Evolutionary conservation across 1,140 invertebrate species (phyloP), one percentile per base, ranked within the genome.

Genomic region (Ceratina japonica): DNA sequence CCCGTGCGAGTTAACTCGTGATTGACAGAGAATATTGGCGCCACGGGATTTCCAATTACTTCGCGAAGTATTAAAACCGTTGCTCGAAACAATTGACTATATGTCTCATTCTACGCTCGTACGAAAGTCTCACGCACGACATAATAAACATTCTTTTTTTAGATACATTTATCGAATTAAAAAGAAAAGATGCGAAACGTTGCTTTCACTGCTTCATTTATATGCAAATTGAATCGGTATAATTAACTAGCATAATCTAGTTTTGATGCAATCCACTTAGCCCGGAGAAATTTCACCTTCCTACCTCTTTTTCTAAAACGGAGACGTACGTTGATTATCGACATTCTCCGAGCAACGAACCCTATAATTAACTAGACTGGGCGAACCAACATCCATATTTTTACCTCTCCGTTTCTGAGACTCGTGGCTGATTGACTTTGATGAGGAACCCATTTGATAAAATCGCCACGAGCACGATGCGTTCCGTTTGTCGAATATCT

Each of bases 311-410:
- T 74, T 73, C 59, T 56, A 22, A 20, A 56, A 81, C 51, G 37
- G 27, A 58, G 22, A 8, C 52, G 31, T 79, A 63, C 13, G 24
- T 10, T 18, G 24, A 59, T 85, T 85, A 83, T 87, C 79, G 86
- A 76, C 85, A 79, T 65, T 81, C 75, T 61, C 63, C 71, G 75
- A 82, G 79, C 74, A 74, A 65, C 81, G 70, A 27, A 37, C 13
- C 78, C 4, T 81, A 87, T 86, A 89, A 89, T 89, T 89, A 89
- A 89, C 74, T 87, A 87, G 83, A 79, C 85, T 66, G 69, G 15
- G 79, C 62, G 72, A 81, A 69, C 52, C 66, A 68, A 82, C 79
- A 79, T 75, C 81, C 80, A 77, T 71, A 44, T 69, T 66, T 58
- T 27, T 15, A 51, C 22, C 59, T 72, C 59, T 52, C 24, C n/a